These are phyloP conservation scores for Pollachius pollachius DNA, from an alignment of 2,113 vertebrate species.

Conservation along the genomic window DNA sequence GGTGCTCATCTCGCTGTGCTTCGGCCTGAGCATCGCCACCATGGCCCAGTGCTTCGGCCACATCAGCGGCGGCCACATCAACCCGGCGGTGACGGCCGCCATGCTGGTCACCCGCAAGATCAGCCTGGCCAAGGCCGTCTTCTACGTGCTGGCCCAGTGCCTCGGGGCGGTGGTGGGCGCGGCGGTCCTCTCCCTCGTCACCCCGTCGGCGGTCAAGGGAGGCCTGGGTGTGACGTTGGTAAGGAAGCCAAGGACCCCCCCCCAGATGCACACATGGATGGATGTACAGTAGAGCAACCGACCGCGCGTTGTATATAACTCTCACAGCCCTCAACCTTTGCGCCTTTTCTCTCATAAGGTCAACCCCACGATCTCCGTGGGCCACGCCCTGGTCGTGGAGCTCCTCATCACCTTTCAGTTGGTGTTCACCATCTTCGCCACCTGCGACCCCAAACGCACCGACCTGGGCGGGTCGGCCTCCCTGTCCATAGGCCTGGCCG, in stretches of 20 bases:
- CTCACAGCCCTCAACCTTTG: background rate
- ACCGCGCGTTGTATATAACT: background rate
- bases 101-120: conserved; percentile 92
- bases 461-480: conserved; percentile 89
- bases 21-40: conserved; percentile 95
- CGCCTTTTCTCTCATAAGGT: conserved; percentile 71
- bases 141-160: conserved; percentile 91
- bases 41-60: conserved; percentile 96
- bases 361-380: conserved; percentile 78
- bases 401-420: conserved; percentile 94
- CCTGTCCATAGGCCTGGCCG: conserved; percentile 90
- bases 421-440: conserved; percentile 96
- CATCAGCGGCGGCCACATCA: conserved; percentile 95
- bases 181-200: conserved; percentile 87
- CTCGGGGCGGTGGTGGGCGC: conserved; percentile 87
- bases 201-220: conserved; percentile 79
- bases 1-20: conserved; percentile 93
- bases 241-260: conserved; percentile 38
- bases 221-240: conserved; percentile 87
- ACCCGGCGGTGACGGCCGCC: conserved; percentile 88
- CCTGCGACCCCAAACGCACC: conserved; percentile 89
- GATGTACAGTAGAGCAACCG: too few relatives aligned
- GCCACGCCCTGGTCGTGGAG: conserved; percentile 90
- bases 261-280: background rate
- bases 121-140: conserved; percentile 87